Percentiles rank a stretch among this genome's conserved stretches.
Conservation (phyloP, 2,113 vertebrate species). For the Pachyramphus minor region DNA sequence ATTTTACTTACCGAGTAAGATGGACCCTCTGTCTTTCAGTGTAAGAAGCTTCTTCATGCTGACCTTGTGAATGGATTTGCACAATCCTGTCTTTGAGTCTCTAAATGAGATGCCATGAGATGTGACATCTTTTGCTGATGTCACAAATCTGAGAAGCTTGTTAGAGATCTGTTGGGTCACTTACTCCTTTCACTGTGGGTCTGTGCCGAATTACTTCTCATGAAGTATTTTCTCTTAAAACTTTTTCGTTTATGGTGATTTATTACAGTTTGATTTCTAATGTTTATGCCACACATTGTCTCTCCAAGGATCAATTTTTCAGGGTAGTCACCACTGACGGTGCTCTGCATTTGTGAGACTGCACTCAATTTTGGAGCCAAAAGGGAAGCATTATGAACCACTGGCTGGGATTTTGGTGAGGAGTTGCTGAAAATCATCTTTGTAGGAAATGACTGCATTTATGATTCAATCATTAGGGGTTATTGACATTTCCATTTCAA, state of each 20-base stretch:
- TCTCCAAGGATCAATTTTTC: conserved; percentile 20
- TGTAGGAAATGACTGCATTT: neutral
- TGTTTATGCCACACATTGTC: neutral
- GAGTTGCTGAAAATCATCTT: neutral
- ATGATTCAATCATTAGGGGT: neutral
- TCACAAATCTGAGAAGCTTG: neutral
- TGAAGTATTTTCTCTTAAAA: neutral
- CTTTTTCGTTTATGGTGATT: neutral
- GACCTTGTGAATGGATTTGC: neutral
- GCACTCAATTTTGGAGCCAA: neutral
- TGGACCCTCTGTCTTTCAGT: too few relatives aligned
- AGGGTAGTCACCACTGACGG: neutral
- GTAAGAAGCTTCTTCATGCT: neutral
- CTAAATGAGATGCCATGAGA: neutral
- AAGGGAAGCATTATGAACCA: neutral
- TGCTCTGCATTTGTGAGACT: neutral
- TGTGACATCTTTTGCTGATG: neutral
- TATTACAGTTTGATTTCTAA: conserved; percentile 1
- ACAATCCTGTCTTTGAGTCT: neutral
- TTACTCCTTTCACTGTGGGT: neutral
- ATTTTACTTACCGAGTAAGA: neutral
- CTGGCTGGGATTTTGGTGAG: neutral
- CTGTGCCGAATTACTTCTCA: neutral
- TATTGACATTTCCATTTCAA: neutral
- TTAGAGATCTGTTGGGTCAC: conserved; percentile 4